Percentiles rank a stretch among this genome's conserved stretches.
Evolutionary conservation across 2,888 invertebrate species (phyloP).

Genomic region (Macaria liturata): DNA sequence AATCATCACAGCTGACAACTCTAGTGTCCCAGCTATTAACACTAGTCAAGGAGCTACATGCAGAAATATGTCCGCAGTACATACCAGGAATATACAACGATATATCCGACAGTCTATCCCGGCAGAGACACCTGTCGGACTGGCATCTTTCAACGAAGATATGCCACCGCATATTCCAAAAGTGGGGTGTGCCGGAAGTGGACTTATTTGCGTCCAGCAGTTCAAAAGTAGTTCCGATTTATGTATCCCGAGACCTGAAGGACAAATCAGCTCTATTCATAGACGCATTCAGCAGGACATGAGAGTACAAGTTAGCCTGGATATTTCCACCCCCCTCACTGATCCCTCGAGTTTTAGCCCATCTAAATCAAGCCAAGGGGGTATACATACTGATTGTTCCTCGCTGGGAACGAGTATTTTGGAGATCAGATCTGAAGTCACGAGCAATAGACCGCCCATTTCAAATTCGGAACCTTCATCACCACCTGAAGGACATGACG

Average conservation of each 20-base stretch:
- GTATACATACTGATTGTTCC: slow-evolving; percentile 30
- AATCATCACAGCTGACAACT: neutral
- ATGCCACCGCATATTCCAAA: slow-evolving; percentile 7
- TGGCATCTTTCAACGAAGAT: slow-evolving; percentile 12
- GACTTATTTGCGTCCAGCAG: slow-evolving; percentile 14
- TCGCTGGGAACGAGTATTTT: slow-evolving; percentile 31
- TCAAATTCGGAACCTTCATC: slow-evolving; percentile 21
- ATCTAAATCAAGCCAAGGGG: slow-evolving; percentile 31
- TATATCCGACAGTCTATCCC: slow-evolving; percentile 31
- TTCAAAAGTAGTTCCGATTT: slow-evolving; percentile 21
- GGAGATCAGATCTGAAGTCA: slow-evolving; percentile 30
- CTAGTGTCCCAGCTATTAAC: neutral
- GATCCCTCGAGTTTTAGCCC: slow-evolving; percentile 33
- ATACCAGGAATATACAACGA: slow-evolving; percentile 26
- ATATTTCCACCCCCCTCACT: slow-evolving; percentile 37
- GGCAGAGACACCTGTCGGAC: neutral
- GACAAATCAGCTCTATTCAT: slow-evolving; percentile 20
- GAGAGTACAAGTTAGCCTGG: slow-evolving; percentile 25
- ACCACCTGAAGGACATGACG: slow-evolving; percentile 22
- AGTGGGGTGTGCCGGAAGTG: slow-evolving; percentile 20
- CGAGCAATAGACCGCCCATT: slow-evolving; percentile 26
- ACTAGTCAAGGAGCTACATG: neutral
- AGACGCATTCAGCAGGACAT: slow-evolving; percentile 33
- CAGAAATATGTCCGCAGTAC: neutral
- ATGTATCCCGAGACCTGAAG: slow-evolving; percentile 15